Evolutionary conservation across 2,797 vertebrate genomes (phyloP), one percentile per base, ranked within the genome.

Genomic region (Takifugu rubripes): DNA sequence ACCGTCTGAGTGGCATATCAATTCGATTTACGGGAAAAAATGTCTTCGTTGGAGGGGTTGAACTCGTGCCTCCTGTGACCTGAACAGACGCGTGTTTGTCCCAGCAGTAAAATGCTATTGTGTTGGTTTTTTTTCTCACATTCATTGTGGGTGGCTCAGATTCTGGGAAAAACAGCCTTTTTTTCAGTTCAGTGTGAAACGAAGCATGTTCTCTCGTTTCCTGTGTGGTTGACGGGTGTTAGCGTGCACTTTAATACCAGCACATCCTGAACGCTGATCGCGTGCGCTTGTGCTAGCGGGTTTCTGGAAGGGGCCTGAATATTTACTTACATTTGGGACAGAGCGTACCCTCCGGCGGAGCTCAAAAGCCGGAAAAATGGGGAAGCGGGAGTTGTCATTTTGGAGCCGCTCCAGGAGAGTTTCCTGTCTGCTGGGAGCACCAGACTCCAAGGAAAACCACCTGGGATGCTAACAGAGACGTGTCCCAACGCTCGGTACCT

Each of bases 381-480:
- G 3, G 55, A 27, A 70, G 72, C 71, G 64, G 40, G 62, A 72
- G 61, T 74, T 10, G 0, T 24, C 24, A 66, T 65, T 75, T 76
- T 86, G 80, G 84, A 81, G 33, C 3, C 1, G 21, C 52, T 85
- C 80, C 84, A 87, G 68, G 56, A 78, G 81, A 82, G 80, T 85
- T 85, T 90, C 86, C 84, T 84, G 74, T 71, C 70, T 64, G 40
- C 69, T 76, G 78, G 79, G 82, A 76, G 79, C 72, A 82, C 53
- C 69, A 17, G 6, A 9, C 61, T 54, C 57, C 33, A 55, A 64
- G 17, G 56, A 69, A 78, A 75, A 21, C 21, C 21, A 21, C 21
- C 21, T 21, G 21, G 21, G 21, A 21, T 21, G 21, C 21, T 21
- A 21, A 21, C 21, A 21, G 21, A 21, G 21, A 21, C 21, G 1